Conservation (phyloP, 2,797 vertebrate genomes). For the Chiroxiphia lanceolata region DNA sequence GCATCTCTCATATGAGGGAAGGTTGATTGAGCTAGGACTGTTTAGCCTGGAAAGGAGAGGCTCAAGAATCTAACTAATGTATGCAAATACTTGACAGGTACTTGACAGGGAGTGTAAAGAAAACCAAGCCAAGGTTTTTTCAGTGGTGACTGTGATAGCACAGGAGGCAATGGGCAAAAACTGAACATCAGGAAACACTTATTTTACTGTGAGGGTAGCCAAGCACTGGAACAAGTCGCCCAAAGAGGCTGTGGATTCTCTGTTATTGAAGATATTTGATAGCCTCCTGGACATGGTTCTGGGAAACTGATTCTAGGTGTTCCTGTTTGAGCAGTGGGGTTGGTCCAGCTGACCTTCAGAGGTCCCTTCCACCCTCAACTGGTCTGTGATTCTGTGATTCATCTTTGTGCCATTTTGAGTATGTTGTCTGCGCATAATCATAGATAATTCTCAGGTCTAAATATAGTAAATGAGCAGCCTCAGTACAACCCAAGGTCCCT, state of each 20-base stretch:
- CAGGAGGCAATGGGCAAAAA: background rate
- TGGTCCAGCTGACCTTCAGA: background rate
- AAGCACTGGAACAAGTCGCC: background rate
- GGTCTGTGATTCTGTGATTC: background rate
- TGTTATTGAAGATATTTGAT: background rate
- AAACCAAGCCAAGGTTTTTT: background rate
- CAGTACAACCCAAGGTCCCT: background rate
- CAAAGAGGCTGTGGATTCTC: background rate
- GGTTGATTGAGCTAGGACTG: background rate
- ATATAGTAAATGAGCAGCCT: background rate
- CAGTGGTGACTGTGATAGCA: background rate
- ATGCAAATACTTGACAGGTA: background rate
- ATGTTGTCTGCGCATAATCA: background rate
- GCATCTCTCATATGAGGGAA: background rate
- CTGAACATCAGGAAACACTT: background rate
- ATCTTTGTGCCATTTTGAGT: constrained; percentile 5
- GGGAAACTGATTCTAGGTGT: background rate
- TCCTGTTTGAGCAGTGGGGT: background rate
- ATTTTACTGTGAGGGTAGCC: background rate
- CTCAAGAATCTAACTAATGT: background rate
- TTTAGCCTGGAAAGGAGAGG: background rate
- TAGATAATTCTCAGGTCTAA: background rate
- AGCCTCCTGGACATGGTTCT: background rate
- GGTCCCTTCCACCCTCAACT: background rate
- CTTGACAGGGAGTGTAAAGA: background rate